Evolutionary conservation across 1,140 invertebrate genomes (phyloP).

Genomic region (Palaemon carinicauda): DNA sequence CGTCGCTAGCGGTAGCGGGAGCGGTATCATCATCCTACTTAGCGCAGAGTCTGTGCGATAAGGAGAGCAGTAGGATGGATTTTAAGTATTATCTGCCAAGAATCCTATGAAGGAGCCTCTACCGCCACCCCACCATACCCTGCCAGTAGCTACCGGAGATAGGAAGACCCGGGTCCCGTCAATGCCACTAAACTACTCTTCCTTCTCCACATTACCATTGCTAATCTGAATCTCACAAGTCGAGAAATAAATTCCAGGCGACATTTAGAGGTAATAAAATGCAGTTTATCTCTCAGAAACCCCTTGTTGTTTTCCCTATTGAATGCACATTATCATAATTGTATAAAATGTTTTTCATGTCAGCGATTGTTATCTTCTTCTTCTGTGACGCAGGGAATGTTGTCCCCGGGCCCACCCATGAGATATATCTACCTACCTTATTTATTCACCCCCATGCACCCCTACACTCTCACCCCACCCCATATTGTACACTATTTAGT

Average conservation of each 20-base stretch:
- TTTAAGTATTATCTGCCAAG: too few relatives aligned
- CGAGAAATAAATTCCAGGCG: slow-evolving; percentile 29
- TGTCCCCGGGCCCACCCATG: background rate
- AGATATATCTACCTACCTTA: background rate
- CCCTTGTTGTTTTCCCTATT: slow-evolving; percentile 24
- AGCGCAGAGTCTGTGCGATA: too few relatives aligned
- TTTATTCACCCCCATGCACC: too few relatives aligned
- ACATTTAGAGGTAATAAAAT: slow-evolving; percentile 42
- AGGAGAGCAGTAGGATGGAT: too few relatives aligned
- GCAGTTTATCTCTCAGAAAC: slow-evolving; percentile 24
- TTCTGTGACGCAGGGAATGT: slow-evolving; percentile 27
- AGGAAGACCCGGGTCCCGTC: background rate
- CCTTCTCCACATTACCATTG: slow-evolving; percentile 18
- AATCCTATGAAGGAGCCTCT: too few relatives aligned
- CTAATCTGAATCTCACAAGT: slow-evolving; percentile 36
- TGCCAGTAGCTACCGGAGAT: background rate
- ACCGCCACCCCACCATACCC: too few relatives aligned
- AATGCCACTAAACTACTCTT: too few relatives aligned
- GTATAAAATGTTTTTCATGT: slow-evolving; percentile 29
- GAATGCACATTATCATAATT: slow-evolving; percentile 41
- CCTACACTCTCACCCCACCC: too few relatives aligned
- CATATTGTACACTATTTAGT: background rate
- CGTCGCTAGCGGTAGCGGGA: background rate
- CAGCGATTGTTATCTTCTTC: slow-evolving; percentile 6
- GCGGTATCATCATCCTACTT: too few relatives aligned